Evolutionary conservation across 2,797 vertebrate species (phyloP).

Genomic region (Smutsia temminckii): DNA sequence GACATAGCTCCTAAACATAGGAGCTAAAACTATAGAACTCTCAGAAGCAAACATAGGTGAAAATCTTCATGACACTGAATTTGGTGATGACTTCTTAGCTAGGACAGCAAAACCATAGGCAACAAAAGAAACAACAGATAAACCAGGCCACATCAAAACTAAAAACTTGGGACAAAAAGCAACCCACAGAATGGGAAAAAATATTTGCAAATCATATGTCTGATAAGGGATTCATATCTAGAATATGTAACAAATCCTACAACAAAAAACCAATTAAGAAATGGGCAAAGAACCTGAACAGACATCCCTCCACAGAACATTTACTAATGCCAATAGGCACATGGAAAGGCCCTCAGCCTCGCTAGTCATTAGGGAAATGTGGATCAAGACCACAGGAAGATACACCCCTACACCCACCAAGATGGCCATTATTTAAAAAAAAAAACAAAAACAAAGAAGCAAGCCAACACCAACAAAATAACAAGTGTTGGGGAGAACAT

Average conservation of each 20-base stretch:
- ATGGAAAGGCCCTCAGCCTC: background rate
- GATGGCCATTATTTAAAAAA: background rate
- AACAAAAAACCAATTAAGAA: background rate
- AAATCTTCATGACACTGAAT: background rate
- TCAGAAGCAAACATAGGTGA: background rate
- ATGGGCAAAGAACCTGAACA: background rate
- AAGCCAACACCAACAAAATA: background rate
- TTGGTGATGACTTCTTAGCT: background rate
- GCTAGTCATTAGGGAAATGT: background rate
- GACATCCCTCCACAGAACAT: background rate
- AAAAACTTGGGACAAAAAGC: background rate
- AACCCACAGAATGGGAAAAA: background rate
- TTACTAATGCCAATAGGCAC: background rate
- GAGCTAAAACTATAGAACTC: slow-evolving; percentile 39
- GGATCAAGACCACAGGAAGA: background rate
- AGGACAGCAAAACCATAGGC: background rate
- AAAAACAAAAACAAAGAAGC: background rate
- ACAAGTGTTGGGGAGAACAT: background rate
- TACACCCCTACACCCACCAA: background rate
- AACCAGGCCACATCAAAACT: slow-evolving; percentile 11
- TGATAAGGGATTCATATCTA: background rate
- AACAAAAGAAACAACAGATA: slow-evolving; percentile 17
- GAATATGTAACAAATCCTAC: background rate
- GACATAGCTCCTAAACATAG: background rate
- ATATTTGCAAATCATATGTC: background rate